Base-by-base conservation (phyloP, 2,888 invertebrate genomes). In the Sialis fuliginosa region DNA sequence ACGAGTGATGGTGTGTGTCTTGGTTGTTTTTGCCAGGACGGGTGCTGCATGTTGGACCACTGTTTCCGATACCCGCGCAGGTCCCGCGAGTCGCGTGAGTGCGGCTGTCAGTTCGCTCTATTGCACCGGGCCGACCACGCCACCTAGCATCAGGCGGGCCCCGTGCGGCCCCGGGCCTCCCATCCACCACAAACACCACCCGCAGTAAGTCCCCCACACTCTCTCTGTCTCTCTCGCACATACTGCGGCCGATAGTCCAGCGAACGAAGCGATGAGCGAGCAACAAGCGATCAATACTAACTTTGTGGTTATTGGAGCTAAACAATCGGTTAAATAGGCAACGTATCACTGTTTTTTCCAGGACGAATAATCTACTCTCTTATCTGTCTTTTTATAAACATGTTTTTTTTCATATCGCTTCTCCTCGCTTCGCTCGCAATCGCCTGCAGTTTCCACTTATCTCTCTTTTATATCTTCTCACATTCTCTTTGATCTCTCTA, bases 51-150 rank as follows among this genome's bases (percentile, higher is more conserved):
- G 57, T 81, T 87, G 77, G 84, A 86, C 70, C 81, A 81, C 70
- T 88, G 87, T 78, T 87, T 87, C 78, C 82, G 81, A 71, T 83
- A 82, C 68, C 81, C 83, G 56, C 75, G 83, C 59, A 76, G 82
- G 64, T 72, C 77, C 65, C 70, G 75, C 56, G 47, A 77, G 55
- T 75, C 80, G 56, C 80, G 87, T 64, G 88, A 88, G 68, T 88
- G 88, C 66, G 86, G 86, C 69, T 88, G 88, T 74, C 86, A 88
- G 69, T 88, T 88, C 70, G 87, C 87, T 60, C 74, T 88, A 62
- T 79, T 88, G 62, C 88, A 88, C 71, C 81, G 87, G 63, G 88
- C 79, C 58, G 82, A 80, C 62, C 79, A 78, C 67, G 40, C 33
- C 44, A 45, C 47, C 47, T 47, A 47, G 47, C 79, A 79, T 61